phyloP scores from a whole-genome alignment of 2,113 vertebrate species.

The Heteronetta atricapilla region DNA sequence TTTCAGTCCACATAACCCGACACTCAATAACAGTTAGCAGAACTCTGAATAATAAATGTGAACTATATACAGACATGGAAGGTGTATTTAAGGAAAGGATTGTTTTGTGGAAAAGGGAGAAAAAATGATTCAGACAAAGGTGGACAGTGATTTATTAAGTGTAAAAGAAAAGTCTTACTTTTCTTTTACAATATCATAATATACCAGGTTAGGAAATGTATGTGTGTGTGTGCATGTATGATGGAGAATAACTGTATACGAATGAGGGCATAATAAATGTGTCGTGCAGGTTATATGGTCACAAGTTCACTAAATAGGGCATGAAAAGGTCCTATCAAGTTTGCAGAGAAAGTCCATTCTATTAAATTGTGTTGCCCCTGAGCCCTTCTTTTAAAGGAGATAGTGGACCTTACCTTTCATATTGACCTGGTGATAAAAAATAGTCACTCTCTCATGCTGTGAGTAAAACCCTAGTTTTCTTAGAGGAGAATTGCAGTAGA shows the following conservation, averaged over 20 bases:
- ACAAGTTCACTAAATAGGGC: background rate
- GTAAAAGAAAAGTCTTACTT: background rate
- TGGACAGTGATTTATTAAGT: background rate
- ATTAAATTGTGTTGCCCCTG: background rate
- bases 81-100: background rate
- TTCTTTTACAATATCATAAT: background rate
- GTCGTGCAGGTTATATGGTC: background rate
- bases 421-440: background rate
- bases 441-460: background rate
- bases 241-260: background rate
- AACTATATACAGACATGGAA: background rate
- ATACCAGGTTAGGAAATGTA: background rate
- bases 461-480: background rate
- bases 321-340: fast-evolving
- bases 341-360: background rate
- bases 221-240: no score
- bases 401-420: background rate
- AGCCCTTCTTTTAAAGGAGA: background rate
- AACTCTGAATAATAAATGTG: background rate
- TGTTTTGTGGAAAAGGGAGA: background rate
- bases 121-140: background rate
- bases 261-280: background rate
- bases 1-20: background rate
- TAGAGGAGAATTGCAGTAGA: background rate
- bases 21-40: background rate